Conservation (phyloP, 2,888 invertebrate species). For the Andrena dorsata region DNA sequence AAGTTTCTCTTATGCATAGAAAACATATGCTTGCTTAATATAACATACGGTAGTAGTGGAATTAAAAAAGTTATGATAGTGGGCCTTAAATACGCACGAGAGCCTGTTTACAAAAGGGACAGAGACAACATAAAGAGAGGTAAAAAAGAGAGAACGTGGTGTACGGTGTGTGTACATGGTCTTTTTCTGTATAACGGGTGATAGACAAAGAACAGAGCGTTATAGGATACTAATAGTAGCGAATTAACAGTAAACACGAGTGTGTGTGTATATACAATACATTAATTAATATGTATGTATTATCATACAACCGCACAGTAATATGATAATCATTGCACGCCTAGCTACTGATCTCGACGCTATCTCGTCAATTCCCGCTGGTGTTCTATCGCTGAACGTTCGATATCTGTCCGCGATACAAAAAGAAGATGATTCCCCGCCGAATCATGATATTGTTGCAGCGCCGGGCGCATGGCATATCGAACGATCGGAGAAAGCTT, state of each 20-base stretch:
- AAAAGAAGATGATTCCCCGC: no score
- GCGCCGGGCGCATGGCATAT: not conserved
- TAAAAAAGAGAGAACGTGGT: conserved; percentile 60
- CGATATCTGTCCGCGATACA: conserved; percentile 12
- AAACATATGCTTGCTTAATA: conserved; percentile 68
- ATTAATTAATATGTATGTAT: conserved; percentile 59
- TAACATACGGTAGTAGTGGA: conserved; percentile 58
- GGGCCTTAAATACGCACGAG: conserved; percentile 70
- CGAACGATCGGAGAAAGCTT: not conserved
- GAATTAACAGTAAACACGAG: conserved; percentile 48
- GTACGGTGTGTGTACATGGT: conserved; percentile 1
- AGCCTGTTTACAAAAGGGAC: conserved; percentile 56
- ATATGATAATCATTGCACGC: conserved; percentile 27
- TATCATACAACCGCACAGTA: conserved; percentile 36
- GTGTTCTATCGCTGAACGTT: conserved; percentile 30
- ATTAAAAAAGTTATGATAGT: conserved; percentile 62
- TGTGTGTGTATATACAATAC: conserved; percentile 57
- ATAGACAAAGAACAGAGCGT: conserved; percentile 56
- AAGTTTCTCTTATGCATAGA: conserved; percentile 60
- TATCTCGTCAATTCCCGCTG: not conserved
- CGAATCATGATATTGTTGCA: no score
- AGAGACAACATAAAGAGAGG: conserved; percentile 64
- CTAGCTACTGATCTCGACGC: conserved; percentile 32
- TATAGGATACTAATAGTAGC: conserved; percentile 56
- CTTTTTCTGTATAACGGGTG: conserved; percentile 53